Evolutionary conservation across 2,888 invertebrate species (phyloP), one percentile per base, ranked within the genome.

Genomic region (Heteropelma amictum): DNA sequence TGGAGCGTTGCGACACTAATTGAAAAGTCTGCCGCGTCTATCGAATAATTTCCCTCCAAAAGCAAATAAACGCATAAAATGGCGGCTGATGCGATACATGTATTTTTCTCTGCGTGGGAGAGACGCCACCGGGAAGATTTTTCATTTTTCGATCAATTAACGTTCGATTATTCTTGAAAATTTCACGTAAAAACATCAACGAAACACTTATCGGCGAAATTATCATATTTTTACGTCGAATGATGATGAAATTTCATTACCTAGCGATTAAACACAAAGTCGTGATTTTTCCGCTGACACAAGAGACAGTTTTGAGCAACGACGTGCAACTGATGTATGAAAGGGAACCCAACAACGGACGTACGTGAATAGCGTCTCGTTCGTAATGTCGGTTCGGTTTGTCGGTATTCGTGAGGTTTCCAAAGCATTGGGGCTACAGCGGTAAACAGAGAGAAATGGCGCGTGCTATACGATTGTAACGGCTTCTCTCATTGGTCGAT

Each of bases 1-100:
- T 38, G 5, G 14, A 1, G 26, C 30, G 8, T 21, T 7, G 30
- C n/a, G 40, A 49, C 2, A 12, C 23, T 5, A 4, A 58, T 2
- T 6, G 38, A 67, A 64, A 72, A 68, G 30, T 63, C 30, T 68
- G 30, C 19, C 35, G 49, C 53, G 63, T 47, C 56, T 70, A 53
- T 65, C 30, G 53, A 47, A 64, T 14, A 54, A 77, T 87, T 88
- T 87, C 88, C 88, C 87, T 87, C 88, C 87, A 87, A 87, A 85
- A 83, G 79, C 74, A 65, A 65, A 73, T 82, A 86, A 85, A 82
- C 83, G 73, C 77, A 65, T 76, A 88, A 88, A 88, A 88, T 88
- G 88, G 88, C 85, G 84, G 83, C 69, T 38, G 61, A 56, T 53
- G 73, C 77, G 49, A 72, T 77, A 80, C 75, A 79, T 78, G 72